These are phyloP conservation scores for Anabas testudineus DNA, from an alignment of 2,797 vertebrate genomes.

Conservation along the genomic window DNA sequence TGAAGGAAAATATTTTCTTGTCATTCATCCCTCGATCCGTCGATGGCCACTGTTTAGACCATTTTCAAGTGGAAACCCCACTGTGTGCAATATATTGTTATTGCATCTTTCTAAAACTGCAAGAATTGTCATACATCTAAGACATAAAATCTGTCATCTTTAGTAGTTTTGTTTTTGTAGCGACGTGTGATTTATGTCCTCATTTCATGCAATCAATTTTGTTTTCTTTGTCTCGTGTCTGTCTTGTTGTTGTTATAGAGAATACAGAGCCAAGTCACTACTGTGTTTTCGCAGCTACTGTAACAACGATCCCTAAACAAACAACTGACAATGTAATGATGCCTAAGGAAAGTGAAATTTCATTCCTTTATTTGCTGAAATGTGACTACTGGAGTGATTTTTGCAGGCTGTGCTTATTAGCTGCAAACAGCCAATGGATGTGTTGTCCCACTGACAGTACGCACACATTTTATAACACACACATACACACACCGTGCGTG, in stretches of 20 bases:
- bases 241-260: background rate
- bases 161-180: background rate
- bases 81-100: background rate
- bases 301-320: slow-evolving; percentile 2
- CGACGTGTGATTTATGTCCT: slow-evolving; percentile 2
- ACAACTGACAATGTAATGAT: slow-evolving; percentile 8
- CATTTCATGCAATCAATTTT: background rate
- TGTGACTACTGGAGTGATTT: slow-evolving; percentile 3
- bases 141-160: background rate
- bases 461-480: background rate
- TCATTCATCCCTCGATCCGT: background rate
- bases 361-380: background rate
- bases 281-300: background rate
- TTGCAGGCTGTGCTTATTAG: background rate
- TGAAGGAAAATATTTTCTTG: slow-evolving; percentile 8
- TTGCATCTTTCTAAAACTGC: background rate
- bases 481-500: background rate
- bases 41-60: background rate
- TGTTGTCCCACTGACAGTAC: background rate
- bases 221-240: background rate
- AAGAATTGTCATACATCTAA: background rate
- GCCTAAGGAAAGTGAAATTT: slow-evolving; percentile 9
- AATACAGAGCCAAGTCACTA: slow-evolving; percentile 13
- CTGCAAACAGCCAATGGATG: background rate
- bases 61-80: background rate